A percentile compares a stretch with the other conserved stretches of the same genome.
phyloP scores from a whole-genome alignment of 1,140 invertebrate species.

The Ectropis grisescens region DNA sequence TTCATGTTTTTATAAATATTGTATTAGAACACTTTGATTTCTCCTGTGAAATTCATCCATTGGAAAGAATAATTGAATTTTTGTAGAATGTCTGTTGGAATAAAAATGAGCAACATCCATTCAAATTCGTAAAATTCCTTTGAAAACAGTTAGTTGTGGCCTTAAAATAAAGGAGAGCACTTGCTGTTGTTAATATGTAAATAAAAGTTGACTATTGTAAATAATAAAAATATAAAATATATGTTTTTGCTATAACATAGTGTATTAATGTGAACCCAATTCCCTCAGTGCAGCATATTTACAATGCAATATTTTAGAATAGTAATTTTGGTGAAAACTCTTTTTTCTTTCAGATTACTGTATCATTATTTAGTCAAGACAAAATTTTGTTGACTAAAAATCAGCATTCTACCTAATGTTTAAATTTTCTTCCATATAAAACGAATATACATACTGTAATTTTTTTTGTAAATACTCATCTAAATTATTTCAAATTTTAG shows the following conservation, averaged over 20 bases:
- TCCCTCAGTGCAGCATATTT: too few relatives aligned
- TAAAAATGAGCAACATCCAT: constrained; percentile 33
- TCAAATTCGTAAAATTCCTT: constrained; percentile 42
- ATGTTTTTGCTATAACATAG: constrained; percentile 58
- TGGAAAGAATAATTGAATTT: constrained; percentile 1
- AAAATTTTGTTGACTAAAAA: too few relatives aligned
- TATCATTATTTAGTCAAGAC: too few relatives aligned
- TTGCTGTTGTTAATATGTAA: constrained; percentile 69
- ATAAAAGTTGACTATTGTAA: constrained; percentile 70
- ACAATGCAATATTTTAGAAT: too few relatives aligned
- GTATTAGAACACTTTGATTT: constrained; percentile 24
- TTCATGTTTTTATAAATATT: constrained; percentile 23
- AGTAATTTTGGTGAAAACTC: too few relatives aligned
- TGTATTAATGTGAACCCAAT: too few relatives aligned
- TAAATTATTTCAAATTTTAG: too few relatives aligned
- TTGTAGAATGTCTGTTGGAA: constrained; percentile 5
- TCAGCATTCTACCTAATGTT: too few relatives aligned
- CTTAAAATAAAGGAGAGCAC: constrained; percentile 47
- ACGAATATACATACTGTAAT: too few relatives aligned
- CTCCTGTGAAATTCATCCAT: constrained; percentile 22
- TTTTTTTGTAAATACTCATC: too few relatives aligned
- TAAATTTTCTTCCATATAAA: too few relatives aligned
- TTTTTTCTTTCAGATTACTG: too few relatives aligned
- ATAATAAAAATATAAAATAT: constrained; percentile 69
- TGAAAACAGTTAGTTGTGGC: constrained; percentile 54